Evolutionary conservation across 1,140 invertebrate genomes (phyloP).

Genomic region (Parasteatoda tepidariorum): DNA sequence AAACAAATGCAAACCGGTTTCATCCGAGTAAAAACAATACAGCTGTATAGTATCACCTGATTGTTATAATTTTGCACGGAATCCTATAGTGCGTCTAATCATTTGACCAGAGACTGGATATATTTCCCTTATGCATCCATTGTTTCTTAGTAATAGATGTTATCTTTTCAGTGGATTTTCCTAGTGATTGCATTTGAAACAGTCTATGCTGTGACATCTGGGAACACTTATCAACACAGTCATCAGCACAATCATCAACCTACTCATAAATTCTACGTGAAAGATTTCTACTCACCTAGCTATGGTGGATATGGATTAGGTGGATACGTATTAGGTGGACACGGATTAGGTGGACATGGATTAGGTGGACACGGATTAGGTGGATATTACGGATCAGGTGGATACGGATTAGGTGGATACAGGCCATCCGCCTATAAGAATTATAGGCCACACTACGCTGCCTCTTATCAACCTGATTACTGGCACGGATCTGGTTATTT

Average conservation of each 20-base stretch:
- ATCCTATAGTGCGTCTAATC: too few species aligned
- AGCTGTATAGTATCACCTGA: too few species aligned
- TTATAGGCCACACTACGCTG: background rate
- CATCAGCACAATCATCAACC: background rate
- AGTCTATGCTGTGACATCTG: background rate
- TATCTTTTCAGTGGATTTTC: background rate
- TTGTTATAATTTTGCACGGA: too few species aligned
- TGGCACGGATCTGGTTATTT: background rate
- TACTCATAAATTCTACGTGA: background rate
- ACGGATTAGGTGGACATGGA: background rate
- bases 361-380: slow-evolving; percentile 4
- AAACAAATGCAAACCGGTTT: too few species aligned
- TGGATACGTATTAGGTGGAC: background rate
- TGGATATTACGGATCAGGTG: background rate
- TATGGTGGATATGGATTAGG: background rate
- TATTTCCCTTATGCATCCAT: too few species aligned
- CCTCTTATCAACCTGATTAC: background rate
- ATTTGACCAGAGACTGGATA: too few species aligned
- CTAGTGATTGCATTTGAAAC: background rate
- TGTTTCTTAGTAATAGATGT: too few species aligned
- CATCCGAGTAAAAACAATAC: too few species aligned
- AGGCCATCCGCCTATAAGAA: background rate
- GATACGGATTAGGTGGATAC: background rate
- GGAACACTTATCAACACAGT: background rate
- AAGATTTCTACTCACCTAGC: background rate